Percentiles rank a stretch among this genome's conserved stretches.
phyloP scores from a whole-genome alignment of 2,113 vertebrate species.

The Oryzias woworae region DNA sequence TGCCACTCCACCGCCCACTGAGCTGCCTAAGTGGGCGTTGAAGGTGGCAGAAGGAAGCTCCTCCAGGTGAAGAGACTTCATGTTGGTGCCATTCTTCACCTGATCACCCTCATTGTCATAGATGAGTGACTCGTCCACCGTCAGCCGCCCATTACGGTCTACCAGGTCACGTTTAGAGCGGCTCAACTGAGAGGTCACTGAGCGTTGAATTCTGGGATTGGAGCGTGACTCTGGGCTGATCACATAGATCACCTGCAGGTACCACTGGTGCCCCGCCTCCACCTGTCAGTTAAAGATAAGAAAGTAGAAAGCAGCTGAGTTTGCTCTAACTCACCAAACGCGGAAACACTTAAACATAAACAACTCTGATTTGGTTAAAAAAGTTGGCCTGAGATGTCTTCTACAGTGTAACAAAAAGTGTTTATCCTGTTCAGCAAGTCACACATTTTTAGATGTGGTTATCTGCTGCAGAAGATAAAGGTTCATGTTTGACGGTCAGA shows the following conservation, averaged over 20 bases:
- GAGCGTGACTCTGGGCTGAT: slow-evolving; percentile 87
- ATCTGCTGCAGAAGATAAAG: no score
- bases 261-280: slow-evolving; percentile 98
- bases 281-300: slow-evolving; percentile 78
- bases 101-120: slow-evolving; percentile 96
- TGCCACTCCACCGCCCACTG: slow-evolving; percentile 84
- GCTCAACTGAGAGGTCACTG: slow-evolving; percentile 70
- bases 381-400: no score
- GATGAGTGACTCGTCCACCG: slow-evolving; percentile 88
- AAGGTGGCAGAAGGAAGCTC: slow-evolving; percentile 72
- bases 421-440: no score
- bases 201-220: slow-evolving; percentile 86
- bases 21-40: slow-evolving; percentile 82
- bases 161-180: slow-evolving; percentile 82
- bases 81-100: slow-evolving; percentile 96
- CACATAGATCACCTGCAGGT: slow-evolving; percentile 96
- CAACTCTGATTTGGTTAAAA: no score
- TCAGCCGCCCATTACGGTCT: slow-evolving; percentile 67
- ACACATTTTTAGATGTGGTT: no score
- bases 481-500: no score
- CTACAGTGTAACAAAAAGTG: no score
- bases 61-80: slow-evolving; percentile 90
- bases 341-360: no score
- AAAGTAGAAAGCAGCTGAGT: neutral
- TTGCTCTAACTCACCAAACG: no score